Percentiles rank a stretch among this genome's conserved stretches.
Conservation (phyloP, 1,140 invertebrate genomes). For the Apis laboriosa region DNA sequence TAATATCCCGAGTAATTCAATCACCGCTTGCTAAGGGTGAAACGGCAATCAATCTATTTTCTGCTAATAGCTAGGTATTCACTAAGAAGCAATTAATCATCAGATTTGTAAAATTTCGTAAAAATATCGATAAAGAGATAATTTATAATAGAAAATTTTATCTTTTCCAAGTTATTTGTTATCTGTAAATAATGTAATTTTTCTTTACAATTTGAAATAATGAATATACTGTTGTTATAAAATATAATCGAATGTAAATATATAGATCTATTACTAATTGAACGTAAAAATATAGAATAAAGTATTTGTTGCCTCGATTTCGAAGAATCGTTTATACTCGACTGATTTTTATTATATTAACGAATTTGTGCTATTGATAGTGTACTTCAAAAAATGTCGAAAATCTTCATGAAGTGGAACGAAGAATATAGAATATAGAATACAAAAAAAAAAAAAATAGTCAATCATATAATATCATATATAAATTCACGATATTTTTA, state of each 20-base stretch:
- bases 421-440: background rate
- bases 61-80: background rate
- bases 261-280: background rate
- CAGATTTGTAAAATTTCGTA: background rate
- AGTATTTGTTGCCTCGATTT: background rate
- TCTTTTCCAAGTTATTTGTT: too few relatives aligned
- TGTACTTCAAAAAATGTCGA: background rate
- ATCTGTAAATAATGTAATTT: too few relatives aligned
- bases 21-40: background rate
- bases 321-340: background rate
- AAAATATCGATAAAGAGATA: background rate
- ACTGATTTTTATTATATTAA: background rate
- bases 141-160: too few relatives aligned
- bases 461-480: background rate
- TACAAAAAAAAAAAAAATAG: background rate
- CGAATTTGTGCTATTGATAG: background rate
- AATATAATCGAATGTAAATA: too few relatives aligned
- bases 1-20: constrained; percentile 21
- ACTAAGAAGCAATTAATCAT: background rate
- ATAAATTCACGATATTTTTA: background rate
- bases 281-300: background rate
- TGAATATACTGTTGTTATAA: too few relatives aligned
- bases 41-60: background rate
- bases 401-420: background rate
- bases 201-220: too few relatives aligned